phyloP scores from a whole-genome alignment of 2,113 vertebrate genomes.

The Sinocyclocheilus grahami region DNA sequence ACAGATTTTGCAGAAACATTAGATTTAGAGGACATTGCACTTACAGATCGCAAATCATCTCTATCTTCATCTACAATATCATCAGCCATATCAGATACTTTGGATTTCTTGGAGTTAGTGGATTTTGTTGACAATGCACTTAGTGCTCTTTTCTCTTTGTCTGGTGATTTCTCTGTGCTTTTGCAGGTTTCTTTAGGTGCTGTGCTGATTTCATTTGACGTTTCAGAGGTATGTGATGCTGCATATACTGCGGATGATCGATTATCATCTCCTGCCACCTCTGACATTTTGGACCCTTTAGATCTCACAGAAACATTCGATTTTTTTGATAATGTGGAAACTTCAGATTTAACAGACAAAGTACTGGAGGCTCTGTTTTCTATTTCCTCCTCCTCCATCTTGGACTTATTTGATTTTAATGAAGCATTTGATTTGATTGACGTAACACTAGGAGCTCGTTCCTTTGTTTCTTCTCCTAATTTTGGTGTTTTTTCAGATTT shows the following conservation, averaged over 20 bases:
- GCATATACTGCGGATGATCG: background rate
- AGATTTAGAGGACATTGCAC: constrained; percentile 15
- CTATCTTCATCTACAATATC: background rate
- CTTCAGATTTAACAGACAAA: constrained; percentile 55
- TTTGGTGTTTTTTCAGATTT: constrained; percentile 46
- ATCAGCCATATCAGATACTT: background rate
- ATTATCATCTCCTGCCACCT: background rate
- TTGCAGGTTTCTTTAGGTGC: background rate
- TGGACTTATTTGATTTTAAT: constrained; percentile 1
- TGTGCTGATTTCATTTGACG: background rate
- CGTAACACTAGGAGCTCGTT: background rate
- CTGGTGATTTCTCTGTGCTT: background rate
- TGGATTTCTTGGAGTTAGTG: constrained; percentile 7
- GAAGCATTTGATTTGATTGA: constrained; percentile 18
- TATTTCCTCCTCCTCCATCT: background rate
- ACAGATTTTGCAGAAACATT: background rate
- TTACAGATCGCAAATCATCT: constrained; percentile 7
- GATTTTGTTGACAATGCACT: constrained; percentile 35
- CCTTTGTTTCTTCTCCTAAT: background rate
- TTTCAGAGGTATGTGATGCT: background rate
- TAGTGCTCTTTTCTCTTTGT: constrained; percentile 31
- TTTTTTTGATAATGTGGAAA: constrained; percentile 51
- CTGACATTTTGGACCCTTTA: constrained; percentile 31
- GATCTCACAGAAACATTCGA: constrained; percentile 51
- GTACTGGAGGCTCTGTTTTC: constrained; percentile 26